Percentiles rank a stretch among this genome's conserved stretches.
These are phyloP conservation scores for Azorinus chamasolen DNA, from an alignment of 2,888 invertebrate species.

Conservation along the genomic window DNA sequence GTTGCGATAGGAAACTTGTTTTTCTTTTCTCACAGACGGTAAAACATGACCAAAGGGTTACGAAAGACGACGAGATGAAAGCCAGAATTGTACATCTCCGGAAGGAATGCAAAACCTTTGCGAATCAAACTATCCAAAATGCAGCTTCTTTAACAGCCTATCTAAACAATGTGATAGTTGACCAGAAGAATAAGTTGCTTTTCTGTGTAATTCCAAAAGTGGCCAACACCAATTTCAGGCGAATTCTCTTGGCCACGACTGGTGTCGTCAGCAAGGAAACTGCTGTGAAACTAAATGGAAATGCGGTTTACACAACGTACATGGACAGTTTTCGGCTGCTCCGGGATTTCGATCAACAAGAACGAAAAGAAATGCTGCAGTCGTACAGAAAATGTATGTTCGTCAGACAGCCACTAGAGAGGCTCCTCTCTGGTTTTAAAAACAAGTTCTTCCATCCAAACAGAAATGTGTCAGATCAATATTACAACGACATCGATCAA, in stretches of 20 bases:
- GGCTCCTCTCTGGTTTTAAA: too few species aligned
- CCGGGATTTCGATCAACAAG: slow-evolving; percentile 75
- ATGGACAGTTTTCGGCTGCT: slow-evolving; percentile 67
- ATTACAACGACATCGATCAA: neutral
- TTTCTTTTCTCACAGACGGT: too few species aligned
- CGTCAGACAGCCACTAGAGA: slow-evolving; percentile 96
- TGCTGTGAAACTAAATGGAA: slow-evolving; percentile 62
- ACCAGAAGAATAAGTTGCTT: slow-evolving; percentile 93
- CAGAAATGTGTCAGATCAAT: slow-evolving; percentile 6
- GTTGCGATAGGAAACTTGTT: too few species aligned
- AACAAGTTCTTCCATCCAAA: slow-evolving; percentile 90
- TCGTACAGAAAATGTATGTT: slow-evolving; percentile 95
- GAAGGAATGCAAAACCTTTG: too few species aligned
- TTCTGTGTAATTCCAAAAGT: slow-evolving; percentile 99
- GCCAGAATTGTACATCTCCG: too few species aligned
- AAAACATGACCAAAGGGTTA: too few species aligned
- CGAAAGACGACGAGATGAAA: too few species aligned
- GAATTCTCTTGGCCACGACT: slow-evolving; percentile 93
- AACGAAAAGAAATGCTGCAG: slow-evolving; percentile 90
- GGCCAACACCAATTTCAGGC: too few species aligned
- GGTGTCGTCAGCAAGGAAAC: slow-evolving; percentile 85
- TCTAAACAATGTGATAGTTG: slow-evolving; percentile 87
- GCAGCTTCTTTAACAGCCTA: slow-evolving; percentile 22
- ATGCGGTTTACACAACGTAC: slow-evolving; percentile 72
- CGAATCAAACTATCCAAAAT: too few species aligned